These are phyloP conservation scores for Drosophila cardini DNA, from an alignment of 1,140 invertebrate species.

Conservation along the genomic window DNA sequence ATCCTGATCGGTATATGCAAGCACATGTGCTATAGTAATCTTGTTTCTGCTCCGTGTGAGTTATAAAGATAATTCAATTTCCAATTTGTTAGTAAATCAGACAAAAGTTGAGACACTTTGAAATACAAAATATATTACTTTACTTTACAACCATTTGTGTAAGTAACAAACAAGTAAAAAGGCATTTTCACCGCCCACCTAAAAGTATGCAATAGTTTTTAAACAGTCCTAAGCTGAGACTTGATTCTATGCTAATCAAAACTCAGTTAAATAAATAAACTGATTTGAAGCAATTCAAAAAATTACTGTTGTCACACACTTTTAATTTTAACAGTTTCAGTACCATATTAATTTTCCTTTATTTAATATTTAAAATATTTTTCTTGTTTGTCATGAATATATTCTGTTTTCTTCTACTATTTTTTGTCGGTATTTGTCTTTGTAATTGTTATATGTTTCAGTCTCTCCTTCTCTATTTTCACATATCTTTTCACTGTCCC, in stretches of 20 bases:
- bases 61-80: not conserved
- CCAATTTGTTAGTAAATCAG: not conserved
- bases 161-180: too few species aligned
- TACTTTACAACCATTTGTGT: too few species aligned
- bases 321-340: constrained; percentile 13
- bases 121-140: too few species aligned
- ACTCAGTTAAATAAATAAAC: too few species aligned
- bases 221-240: too few species aligned
- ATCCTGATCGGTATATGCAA: constrained; percentile 13
- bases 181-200: too few species aligned
- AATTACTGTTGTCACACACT: not conserved
- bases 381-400: constrained; percentile 4
- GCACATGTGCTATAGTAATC: not conserved
- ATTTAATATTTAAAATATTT: constrained; percentile 36
- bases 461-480: not conserved
- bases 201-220: too few species aligned
- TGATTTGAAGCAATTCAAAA: too few species aligned
- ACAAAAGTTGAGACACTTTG: not conserved
- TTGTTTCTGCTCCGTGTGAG: not conserved
- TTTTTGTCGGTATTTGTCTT: constrained; percentile 18
- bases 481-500: not conserved
- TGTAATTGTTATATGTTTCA: constrained; percentile 25
- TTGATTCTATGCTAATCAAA: too few species aligned
- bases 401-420: not conserved
- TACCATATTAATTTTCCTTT: not conserved